Conservation (phyloP, 2,113 vertebrate genomes). For the Pangasianodon hypophthalmus region DNA sequence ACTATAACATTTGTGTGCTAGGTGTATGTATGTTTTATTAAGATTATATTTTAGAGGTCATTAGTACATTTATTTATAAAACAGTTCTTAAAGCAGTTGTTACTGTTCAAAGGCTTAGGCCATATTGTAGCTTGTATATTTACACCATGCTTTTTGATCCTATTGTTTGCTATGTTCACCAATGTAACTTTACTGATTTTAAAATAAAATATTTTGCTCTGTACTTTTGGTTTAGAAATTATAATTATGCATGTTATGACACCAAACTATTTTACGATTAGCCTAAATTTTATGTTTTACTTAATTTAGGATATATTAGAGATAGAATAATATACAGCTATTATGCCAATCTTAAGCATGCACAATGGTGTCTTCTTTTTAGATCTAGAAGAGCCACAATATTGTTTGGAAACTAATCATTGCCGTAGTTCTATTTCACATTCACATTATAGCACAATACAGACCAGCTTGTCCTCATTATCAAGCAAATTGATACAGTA, state of each 20-base stretch:
- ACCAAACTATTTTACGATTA: neutral
- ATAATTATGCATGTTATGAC: neutral
- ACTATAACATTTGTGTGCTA: neutral
- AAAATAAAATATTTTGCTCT: conserved; percentile 2
- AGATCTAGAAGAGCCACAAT: neutral
- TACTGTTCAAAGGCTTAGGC: neutral
- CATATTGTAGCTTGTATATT: neutral
- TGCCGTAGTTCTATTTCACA: neutral
- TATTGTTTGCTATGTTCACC: neutral
- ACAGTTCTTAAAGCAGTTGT: neutral
- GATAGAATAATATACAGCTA: neutral
- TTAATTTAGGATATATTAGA: neutral
- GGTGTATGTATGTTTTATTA: neutral
- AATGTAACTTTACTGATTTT: neutral
- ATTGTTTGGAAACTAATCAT: neutral
- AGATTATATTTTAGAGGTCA: neutral
- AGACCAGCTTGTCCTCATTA: neutral
- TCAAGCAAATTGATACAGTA: neutral
- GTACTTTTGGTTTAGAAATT: neutral
- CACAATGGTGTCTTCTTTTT: neutral
- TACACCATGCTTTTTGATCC: neutral
- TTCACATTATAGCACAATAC: neutral
- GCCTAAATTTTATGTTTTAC: neutral
- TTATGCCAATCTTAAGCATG: neutral
- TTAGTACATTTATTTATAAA: neutral